Base-by-base conservation (phyloP, 2,888 invertebrate species). In the Ditylenchus weischeri region DNA sequence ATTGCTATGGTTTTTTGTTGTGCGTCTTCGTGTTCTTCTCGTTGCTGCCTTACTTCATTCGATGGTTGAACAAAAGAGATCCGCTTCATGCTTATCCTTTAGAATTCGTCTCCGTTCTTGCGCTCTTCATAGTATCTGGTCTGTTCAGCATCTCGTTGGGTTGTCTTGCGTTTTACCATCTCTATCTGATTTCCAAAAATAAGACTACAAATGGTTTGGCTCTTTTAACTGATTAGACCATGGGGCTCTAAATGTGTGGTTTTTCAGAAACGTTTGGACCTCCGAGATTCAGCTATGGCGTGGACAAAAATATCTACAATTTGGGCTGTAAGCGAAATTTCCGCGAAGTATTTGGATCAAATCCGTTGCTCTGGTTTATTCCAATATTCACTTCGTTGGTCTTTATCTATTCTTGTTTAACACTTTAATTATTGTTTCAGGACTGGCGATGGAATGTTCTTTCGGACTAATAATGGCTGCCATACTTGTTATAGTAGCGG, bases 61-160 rank as follows among this genome's bases (percentile, higher is more conserved):
- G n/a, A n/a, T n/a, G n/a, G n/a, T n/a, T n/a, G n/a, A n/a, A n/a
- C n/a, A n/a, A n/a, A n/a, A n/a, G n/a, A n/a, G n/a, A n/a, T n/a
- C n/a, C n/a, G n/a, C n/a, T n/a, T n/a, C n/a, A n/a, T n/a, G n/a
- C n/a, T n/a, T n/a, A n/a, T n/a, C n/a, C n/a, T n/a, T n/a, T n/a
- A n/a, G n/a, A n/a, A n/a, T n/a, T n/a, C n/a, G n/a, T 96, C 86
- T 94, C 98, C 86, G 90, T 98, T 78, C 88, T 98, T 78, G 95
- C 98, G 86, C 88, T 96, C 71, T 95, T 96, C 87, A 95, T 96
- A 86, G 92, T 95, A 74, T 89, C 94, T 58, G 88, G 92, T 68
- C 95, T 98, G 95, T 96, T 98, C 87, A 92, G 91, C 76, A 88
- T 98, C 73, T 93, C 96, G 3, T 43, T 43, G 15, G 43, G 43